Base-by-base conservation (phyloP, 1,140 invertebrate species). In the Eupeodes corollae region DNA sequence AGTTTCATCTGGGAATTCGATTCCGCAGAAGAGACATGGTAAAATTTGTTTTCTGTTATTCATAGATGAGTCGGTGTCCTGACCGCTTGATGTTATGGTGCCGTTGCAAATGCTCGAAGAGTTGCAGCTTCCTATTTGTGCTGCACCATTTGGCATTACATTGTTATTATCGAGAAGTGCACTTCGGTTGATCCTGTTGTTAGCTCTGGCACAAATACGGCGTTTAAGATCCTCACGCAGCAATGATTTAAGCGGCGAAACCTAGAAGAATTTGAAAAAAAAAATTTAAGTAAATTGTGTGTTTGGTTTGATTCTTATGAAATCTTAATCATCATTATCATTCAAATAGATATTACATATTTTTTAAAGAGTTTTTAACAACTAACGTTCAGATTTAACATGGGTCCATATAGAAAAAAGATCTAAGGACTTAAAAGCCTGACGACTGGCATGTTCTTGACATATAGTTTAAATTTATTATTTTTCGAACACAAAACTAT, bases 1-100 rank as follows among this genome's bases (percentile, higher is more conserved):
- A 0, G 91, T 96, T 60, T 88, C 87, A 73, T 97, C 92, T 2
- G 89, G 88, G 71, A 95, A 98, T 8, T 89, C 82, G 52, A 98
- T 95, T 52, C 88, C 84, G 71, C 94, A 98, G 65, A 90, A 91
- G 15, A 80, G 76, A 66, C 88, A 92, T 56, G 85, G 80, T 32
- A 87, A 74, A 18, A 73, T 72, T 56, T 66, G 74, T 37, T 63
- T 71, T 47, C 71, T 72, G 51, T 56, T 67, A 8, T 74, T 68
- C 11, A 70, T 54, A 0, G 69, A 67, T 51, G 67, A 54, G 48
- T 72, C 58, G 15, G 61, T 48, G 65, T 77, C 52, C 67, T 76
- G 52, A 8, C 76, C 80, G 3, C 79, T 81, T 16, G 79, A 81
- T 8, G 80, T 81, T 48, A 79, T 81, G 21, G 77, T 70, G 14